Evolutionary conservation across 2,888 invertebrate genomes (phyloP).

Genomic region (Zhuqinia jingwanae): DNA sequence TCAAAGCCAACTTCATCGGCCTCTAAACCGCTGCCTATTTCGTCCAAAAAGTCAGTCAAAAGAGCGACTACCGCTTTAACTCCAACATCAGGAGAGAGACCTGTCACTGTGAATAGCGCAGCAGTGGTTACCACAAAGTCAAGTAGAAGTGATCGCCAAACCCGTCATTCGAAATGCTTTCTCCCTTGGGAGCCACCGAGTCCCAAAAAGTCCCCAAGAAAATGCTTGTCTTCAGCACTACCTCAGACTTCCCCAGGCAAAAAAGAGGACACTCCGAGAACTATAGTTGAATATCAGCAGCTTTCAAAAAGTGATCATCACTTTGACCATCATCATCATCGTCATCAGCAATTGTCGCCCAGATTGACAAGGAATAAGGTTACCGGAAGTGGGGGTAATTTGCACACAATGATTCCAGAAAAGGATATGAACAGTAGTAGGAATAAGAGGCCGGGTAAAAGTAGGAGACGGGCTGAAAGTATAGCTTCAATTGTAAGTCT

Average conservation of each 20-base stretch:
- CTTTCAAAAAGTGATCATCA: constrained; percentile 24
- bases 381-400: constrained; percentile 28
- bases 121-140: neutral
- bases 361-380: constrained; percentile 33
- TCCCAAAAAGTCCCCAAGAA: constrained; percentile 35
- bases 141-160: constrained; percentile 23
- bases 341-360: neutral
- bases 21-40: constrained; percentile 13
- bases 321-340: constrained; percentile 10
- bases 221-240: constrained; percentile 3
- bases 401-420: constrained; percentile 40
- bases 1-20: constrained; percentile 39
- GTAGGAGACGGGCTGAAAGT: constrained; percentile 40
- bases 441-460: constrained; percentile 27
- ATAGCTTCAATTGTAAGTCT: constrained; percentile 52
- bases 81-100: no score
- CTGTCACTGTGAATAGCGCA: neutral
- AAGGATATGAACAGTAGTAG: constrained; percentile 9
- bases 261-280: neutral
- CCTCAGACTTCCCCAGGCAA: neutral
- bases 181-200: constrained; percentile 60
- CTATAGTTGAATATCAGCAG: neutral
- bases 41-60: constrained; percentile 50
- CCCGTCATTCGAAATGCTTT: constrained; percentile 74
- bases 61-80: constrained; percentile 57